Percentiles rank a stretch among this genome's conserved stretches.
phyloP scores from a whole-genome alignment of 2,888 invertebrate genomes.

The Antitype chi region DNA sequence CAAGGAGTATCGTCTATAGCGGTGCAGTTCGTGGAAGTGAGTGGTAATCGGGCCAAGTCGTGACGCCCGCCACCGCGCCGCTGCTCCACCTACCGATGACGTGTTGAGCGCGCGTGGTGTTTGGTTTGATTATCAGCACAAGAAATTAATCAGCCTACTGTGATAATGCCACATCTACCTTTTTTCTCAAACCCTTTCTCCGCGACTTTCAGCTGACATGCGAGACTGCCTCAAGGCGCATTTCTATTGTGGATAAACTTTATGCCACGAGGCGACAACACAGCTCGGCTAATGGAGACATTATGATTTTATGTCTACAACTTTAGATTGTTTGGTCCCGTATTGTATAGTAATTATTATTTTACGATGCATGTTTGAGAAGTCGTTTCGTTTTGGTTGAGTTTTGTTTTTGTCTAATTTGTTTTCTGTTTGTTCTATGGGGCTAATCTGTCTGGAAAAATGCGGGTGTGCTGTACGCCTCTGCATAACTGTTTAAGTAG shows the following conservation, averaged over 20 bases:
- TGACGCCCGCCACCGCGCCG: no score
- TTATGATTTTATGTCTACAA: slow-evolving; percentile 64
- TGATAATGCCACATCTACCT: slow-evolving; percentile 15
- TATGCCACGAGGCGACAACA: slow-evolving; percentile 69
- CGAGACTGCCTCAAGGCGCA: slow-evolving; percentile 69
- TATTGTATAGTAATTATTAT: slow-evolving; percentile 68
- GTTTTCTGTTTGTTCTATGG: background rate
- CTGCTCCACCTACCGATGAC: no score
- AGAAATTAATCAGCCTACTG: no score
- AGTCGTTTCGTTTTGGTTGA: slow-evolving; percentile 55
- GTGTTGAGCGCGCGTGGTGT: no score
- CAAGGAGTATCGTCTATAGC: no score
- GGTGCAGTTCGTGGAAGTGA: no score
- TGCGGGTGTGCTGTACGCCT: background rate
- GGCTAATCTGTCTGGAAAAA: background rate
- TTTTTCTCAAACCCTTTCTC: background rate
- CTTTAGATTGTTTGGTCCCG: slow-evolving; percentile 61
- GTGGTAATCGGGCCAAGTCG: no score
- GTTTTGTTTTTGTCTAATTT: slow-evolving; percentile 55
- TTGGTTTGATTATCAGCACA: no score
- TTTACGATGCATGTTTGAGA: slow-evolving; percentile 60
- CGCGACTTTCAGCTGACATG: slow-evolving; percentile 64
- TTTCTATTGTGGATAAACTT: slow-evolving; percentile 72
- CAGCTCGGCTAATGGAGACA: slow-evolving; percentile 63
- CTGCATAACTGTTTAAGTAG: background rate